These are phyloP conservation scores for Kobus ellipsiprymnus DNA, from an alignment of 2,113 vertebrate genomes.

Conservation along the genomic window DNA sequence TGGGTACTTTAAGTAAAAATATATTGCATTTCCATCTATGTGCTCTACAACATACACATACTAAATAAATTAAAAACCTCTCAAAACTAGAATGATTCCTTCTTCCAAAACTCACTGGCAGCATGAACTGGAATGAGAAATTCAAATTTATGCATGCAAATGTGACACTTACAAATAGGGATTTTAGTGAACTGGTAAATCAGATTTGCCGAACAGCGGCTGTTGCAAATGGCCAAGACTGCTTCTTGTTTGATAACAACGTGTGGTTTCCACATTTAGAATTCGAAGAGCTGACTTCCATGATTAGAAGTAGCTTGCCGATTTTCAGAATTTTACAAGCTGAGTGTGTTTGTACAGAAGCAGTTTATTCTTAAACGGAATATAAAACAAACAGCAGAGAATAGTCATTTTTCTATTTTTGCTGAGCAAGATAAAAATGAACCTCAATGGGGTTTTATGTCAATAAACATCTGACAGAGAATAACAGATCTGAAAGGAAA, in stretches of 20 bases:
- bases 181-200: conserved; percentile 56
- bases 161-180: conserved; percentile 6
- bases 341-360: conserved; percentile 37
- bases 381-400: conserved; percentile 13
- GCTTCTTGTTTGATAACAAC: not conserved
- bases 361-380: not conserved
- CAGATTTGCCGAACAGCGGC: not conserved
- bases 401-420: not conserved
- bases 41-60: not conserved
- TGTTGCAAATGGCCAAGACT: conserved; percentile 4
- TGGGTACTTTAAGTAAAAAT: not conserved
- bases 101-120: conserved; percentile 30
- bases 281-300: conserved; percentile 27
- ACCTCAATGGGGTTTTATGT: not conserved
- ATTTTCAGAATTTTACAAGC: conserved; percentile 43
- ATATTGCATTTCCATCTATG: conserved; percentile 36
- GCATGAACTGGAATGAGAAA: conserved; percentile 14
- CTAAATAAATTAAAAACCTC: not conserved
- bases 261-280: conserved; percentile 19
- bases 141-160: not conserved
- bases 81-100: conserved; percentile 4
- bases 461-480: conserved; percentile 17
- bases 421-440: not conserved
- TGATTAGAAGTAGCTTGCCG: not conserved
- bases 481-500: not conserved